Evolutionary conservation across 2,797 vertebrate genomes (phyloP).

Genomic region (Naso thynnoides): DNA sequence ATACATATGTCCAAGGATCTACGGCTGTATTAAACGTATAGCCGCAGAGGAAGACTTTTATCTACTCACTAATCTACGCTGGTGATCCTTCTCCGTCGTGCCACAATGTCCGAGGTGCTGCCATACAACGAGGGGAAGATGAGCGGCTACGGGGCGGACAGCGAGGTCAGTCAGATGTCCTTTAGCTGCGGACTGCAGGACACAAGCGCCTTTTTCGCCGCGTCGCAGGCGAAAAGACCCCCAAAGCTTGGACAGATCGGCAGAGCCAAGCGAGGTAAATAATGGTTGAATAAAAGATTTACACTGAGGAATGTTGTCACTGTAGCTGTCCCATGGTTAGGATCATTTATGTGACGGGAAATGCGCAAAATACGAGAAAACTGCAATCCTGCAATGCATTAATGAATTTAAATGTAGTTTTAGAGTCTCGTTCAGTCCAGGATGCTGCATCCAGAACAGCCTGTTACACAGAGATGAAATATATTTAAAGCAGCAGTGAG

Average conservation of each 20-base stretch:
- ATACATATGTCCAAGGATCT: slow-evolving; percentile 39
- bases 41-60: slow-evolving; percentile 22
- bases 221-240: slow-evolving; percentile 96
- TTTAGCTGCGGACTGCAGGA: slow-evolving; percentile 99
- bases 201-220: slow-evolving; percentile 94
- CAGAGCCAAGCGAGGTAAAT: slow-evolving; percentile 95
- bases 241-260: slow-evolving; percentile 98
- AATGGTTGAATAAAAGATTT: neutral
- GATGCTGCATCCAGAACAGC: neutral
- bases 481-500: neutral
- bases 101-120: slow-evolving; percentile 96
- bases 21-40: slow-evolving; percentile 20
- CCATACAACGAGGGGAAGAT: slow-evolving; percentile 98
- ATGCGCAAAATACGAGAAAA: neutral
- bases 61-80: slow-evolving; percentile 18
- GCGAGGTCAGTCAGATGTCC: slow-evolving; percentile 95
- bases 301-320: neutral
- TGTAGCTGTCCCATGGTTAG: neutral
- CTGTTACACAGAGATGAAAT: neutral
- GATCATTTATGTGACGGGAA: neutral
- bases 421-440: neutral
- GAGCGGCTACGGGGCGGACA: slow-evolving; percentile 94
- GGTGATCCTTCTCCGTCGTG: slow-evolving; percentile 36
- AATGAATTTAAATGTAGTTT: neutral
- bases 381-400: neutral